Conservation (phyloP, 30 jellyfish, hydroid and myxozoan species). For the Pelagia noctiluca region DNA sequence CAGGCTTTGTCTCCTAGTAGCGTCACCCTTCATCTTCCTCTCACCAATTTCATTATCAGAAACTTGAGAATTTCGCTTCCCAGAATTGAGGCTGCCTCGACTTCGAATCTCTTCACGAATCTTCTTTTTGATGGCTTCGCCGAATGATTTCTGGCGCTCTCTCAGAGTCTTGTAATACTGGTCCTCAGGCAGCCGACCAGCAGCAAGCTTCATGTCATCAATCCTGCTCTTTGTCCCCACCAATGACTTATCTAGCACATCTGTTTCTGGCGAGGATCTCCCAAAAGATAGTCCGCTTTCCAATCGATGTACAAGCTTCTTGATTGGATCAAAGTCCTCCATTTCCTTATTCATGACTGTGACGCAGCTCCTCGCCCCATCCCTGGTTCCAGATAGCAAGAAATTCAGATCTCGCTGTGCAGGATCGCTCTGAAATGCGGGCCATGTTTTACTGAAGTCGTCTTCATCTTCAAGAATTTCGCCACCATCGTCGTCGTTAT, state of each 20-base stretch:
- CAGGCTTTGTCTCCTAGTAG: conserved; percentile 10
- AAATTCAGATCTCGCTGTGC: conserved; percentile 11
- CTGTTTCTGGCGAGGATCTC: conserved; percentile 6
- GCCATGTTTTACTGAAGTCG: conserved; percentile 51
- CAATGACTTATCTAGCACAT: conserved; percentile 24
- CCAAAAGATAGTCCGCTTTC: conserved; percentile 72
- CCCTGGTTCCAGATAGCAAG: background rate
- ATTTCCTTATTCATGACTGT: background rate
- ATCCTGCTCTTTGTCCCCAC: conserved; percentile 9
- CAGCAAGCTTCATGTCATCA: conserved; percentile 29
- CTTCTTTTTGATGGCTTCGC: conserved; percentile 17
- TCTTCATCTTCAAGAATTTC: conserved; percentile 40
- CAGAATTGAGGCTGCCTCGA: background rate
- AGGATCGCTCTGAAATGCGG: conserved; percentile 32
- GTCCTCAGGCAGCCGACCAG: conserved; percentile 18
- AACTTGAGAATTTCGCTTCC: background rate
- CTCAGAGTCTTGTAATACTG: conserved; percentile 40
- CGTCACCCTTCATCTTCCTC: background rate
- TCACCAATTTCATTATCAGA: background rate
- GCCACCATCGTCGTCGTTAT: conserved; percentile 18
- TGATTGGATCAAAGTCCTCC: conserved; percentile 9
- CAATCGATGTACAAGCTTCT: conserved; percentile 53
- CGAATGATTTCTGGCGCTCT: conserved; percentile 55
- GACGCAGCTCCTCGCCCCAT: background rate
- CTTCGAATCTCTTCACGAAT: conserved; percentile 45